phyloP scores from a whole-genome alignment of 2,797 vertebrate species.

The Pseudochaenichthys georgianus region DNA sequence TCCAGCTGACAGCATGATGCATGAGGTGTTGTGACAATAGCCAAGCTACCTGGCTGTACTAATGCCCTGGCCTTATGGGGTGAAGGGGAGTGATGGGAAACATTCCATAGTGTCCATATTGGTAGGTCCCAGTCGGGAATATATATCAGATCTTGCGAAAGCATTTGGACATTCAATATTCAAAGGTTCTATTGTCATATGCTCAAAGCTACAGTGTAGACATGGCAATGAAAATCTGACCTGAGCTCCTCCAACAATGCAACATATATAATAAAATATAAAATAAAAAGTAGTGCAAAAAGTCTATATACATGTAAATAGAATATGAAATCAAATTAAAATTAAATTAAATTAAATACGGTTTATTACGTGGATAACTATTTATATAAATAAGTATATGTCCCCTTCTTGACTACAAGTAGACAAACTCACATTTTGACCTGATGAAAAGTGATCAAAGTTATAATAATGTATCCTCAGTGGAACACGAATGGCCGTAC shows the following conservation, averaged over 20 bases:
- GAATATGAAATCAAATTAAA: too few relatives aligned
- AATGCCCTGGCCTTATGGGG: background rate
- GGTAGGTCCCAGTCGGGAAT: background rate
- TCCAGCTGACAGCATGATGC: slow-evolving; percentile 8
- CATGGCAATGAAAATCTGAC: too few relatives aligned
- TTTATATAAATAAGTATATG: background rate
- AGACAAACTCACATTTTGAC: background rate
- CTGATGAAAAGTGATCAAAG: background rate
- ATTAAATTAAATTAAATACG: too few relatives aligned
- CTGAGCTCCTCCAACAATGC: too few relatives aligned
- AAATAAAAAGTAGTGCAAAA: too few relatives aligned
- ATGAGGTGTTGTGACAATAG: slow-evolving; percentile 1
- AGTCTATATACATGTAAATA: too few relatives aligned
- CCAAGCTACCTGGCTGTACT: background rate
- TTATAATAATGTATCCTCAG: background rate
- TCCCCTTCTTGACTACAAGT: background rate
- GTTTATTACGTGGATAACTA: too few relatives aligned
- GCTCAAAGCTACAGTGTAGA: too few relatives aligned
- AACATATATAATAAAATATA: too few relatives aligned
- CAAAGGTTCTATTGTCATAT: too few relatives aligned
- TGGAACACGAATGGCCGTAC: background rate
- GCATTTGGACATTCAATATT: background rate
- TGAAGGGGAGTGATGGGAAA: background rate
- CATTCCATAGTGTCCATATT: background rate
- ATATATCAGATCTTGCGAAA: background rate